Base-by-base conservation (phyloP, 2,888 invertebrate species). In the Chaitophorus viminalis region DNA sequence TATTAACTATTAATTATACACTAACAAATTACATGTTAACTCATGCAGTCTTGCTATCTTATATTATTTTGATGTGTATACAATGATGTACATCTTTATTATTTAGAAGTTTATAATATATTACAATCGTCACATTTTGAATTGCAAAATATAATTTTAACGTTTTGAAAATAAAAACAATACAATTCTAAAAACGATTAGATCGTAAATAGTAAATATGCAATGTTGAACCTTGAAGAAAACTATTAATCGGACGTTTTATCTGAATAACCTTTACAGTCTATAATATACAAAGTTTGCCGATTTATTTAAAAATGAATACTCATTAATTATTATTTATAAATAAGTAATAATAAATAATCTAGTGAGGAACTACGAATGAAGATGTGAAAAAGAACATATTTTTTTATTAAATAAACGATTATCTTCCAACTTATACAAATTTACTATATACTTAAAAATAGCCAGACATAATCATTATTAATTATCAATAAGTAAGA, bases 191-290 rank as follows among this genome's bases (percentile, higher is more conserved):
- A 60, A 60, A 60, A 60, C 25, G 18, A 60, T 60, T 60, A 25
- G 21, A 60, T 60, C 21, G 5, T 60, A 25, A 60, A 25, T 25
- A 60, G 3, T 25, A 60, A 25, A 60, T 25, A 25, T 25, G 21
- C 6, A 60, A 21, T 60, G 46, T 46, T 46, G 14, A 46, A 46
- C 46, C 11, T 46, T 46, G 2, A 46, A 46, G 8, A 25, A 60
- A 60, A 8, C 25, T 60, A 25, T 60, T 60, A 60, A 60, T 60
- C 60, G 1, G 21, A 60, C 8, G 25, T 39, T 74, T 11, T 74
- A 74, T 74, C 36, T 74, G 33, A 39, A 74, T 74, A 39, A 39
- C 31, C 68, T 81, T 70, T 70, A n/a, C n/a, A n/a, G n/a, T n/a
- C n/a, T n/a, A 46, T 46, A 31, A 70, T 31, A 39, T 46, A 81